Conservation (phyloP, 2,113 vertebrate species). For the Typhlomys cinereus region DNA sequence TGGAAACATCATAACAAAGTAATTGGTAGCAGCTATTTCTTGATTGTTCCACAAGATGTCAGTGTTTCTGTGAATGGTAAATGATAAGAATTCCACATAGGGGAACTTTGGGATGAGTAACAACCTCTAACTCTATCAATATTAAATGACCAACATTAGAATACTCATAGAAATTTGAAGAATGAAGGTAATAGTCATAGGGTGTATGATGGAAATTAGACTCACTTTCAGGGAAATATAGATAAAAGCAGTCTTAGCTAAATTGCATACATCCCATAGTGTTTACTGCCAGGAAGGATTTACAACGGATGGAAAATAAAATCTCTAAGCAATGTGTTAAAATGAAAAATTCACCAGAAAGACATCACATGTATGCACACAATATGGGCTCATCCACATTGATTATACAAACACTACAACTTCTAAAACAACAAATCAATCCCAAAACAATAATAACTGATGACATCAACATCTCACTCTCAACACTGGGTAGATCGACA, state of each 20-base stretch:
- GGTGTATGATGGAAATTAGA: not conserved
- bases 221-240: too few species aligned
- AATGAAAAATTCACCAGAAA: too few species aligned
- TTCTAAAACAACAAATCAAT: too few species aligned
- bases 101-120: not conserved
- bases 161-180: not conserved
- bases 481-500: too few species aligned
- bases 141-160: not conserved
- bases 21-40: not conserved
- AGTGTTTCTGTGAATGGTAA: not conserved
- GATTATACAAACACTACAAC: too few species aligned
- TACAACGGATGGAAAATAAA: not conserved
- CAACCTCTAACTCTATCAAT: not conserved
- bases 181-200: not conserved
- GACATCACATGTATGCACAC: too few species aligned
- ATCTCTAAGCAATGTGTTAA: too few species aligned
- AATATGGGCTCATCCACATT: too few species aligned
- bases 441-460: too few species aligned
- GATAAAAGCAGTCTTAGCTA: too few species aligned
- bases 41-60: not conserved
- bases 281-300: not conserved
- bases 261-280: not conserved
- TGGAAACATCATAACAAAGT: not conserved
- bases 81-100: not conserved
- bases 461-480: too few species aligned